Percentiles rank a stretch among this genome's conserved stretches.
These are phyloP conservation scores for Syngnathus typhle DNA, from an alignment of 2,113 vertebrate species.

Conservation along the genomic window DNA sequence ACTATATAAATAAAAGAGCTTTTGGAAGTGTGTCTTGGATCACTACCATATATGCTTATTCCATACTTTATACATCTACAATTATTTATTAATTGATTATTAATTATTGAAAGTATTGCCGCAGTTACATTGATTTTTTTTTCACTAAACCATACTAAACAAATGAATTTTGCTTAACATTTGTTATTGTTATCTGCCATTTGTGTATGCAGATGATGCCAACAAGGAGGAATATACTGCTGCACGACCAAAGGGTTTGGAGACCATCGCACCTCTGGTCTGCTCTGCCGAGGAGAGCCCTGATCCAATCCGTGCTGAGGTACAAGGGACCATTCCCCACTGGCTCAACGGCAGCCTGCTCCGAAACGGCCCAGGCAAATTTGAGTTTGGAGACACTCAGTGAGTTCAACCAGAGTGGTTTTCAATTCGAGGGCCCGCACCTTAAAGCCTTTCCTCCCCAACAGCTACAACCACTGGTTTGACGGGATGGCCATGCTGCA, in stretches of 20 bases:
- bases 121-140: no score
- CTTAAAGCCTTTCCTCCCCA: background rate
- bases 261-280: conserved; percentile 72
- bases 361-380: conserved; percentile 88
- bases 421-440: background rate
- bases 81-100: no score
- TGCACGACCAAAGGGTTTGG: conserved; percentile 51
- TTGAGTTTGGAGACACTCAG: conserved; percentile 87
- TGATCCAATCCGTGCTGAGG: conserved; percentile 62
- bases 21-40: background rate
- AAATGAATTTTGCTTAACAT: no score
- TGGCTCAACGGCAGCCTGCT: conserved; percentile 85
- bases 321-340: conserved; percentile 77
- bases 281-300: conserved; percentile 75
- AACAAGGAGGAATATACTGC: background rate
- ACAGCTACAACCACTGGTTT: conserved; percentile 91
- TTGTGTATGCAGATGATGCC: conserved; percentile 16
- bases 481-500: conserved; percentile 94
- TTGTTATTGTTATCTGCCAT: background rate
- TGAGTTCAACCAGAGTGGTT: conserved; percentile 57
- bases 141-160: no score
- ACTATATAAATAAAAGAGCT: background rate
- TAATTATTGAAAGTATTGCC: background rate
- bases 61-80: background rate
- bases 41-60: background rate